These are phyloP conservation scores for Macaria liturata DNA, from an alignment of 2,888 invertebrate species.

Conservation along the genomic window DNA sequence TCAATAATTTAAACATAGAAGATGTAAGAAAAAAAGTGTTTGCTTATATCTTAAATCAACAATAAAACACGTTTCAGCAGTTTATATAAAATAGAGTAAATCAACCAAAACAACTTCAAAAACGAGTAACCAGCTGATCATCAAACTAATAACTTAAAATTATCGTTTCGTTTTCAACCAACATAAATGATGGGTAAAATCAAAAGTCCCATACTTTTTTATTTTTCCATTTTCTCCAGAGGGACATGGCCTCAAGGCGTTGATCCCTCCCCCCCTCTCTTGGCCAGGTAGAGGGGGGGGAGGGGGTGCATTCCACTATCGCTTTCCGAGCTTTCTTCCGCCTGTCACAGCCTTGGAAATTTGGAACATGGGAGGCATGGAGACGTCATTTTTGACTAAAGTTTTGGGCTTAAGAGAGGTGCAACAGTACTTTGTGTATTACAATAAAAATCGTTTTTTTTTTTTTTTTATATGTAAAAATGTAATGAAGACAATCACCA, in stretches of 20 bases:
- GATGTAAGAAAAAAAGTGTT: too few species aligned
- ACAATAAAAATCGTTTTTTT: too few species aligned
- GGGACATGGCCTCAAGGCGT: constrained; percentile 55
- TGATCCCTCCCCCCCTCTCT: constrained; percentile 47
- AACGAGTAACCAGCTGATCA: not conserved
- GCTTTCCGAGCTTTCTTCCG: constrained; percentile 81
- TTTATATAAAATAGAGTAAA: too few species aligned
- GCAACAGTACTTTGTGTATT: too few species aligned
- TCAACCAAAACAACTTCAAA: too few species aligned
- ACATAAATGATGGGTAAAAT: constrained; percentile 34
- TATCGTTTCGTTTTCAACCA: constrained; percentile 34
- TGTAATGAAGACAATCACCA: too few species aligned
- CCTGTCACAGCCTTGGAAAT: constrained; percentile 70
- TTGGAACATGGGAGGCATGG: constrained; percentile 55
- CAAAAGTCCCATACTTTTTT: constrained; percentile 38
- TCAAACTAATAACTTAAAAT: constrained; percentile 7
- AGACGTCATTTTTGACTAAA: constrained; percentile 34
- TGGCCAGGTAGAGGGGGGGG: constrained; percentile 17
- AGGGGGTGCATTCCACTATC: constrained; percentile 74
- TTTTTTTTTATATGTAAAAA: too few species aligned
- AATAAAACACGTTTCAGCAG: too few species aligned
- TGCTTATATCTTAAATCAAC: too few species aligned
- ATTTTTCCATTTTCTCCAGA: constrained; percentile 35
- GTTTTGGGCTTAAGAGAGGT: not conserved
- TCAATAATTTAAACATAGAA: too few species aligned